These are phyloP conservation scores for Drosophila austrosaltans DNA, from an alignment of 2,888 invertebrate species.

Conservation along the genomic window DNA sequence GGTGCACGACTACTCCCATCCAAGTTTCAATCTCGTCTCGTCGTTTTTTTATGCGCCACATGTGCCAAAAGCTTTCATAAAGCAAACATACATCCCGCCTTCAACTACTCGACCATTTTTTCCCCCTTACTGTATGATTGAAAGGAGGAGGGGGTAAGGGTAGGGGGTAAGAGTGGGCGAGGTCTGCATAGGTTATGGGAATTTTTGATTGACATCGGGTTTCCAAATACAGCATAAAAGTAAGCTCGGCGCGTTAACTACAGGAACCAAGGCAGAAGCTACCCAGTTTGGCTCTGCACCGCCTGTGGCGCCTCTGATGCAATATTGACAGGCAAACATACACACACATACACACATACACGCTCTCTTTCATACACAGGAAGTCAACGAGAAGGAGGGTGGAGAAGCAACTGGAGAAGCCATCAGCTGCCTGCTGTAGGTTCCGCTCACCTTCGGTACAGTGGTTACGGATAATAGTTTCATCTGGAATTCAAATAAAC, in stretches of 20 bases:
- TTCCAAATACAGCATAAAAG: conserved; percentile 53
- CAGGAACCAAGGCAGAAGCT: conserved; percentile 40
- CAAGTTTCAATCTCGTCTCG: conserved; percentile 51
- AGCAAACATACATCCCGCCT: conserved; percentile 52
- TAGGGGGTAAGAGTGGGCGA: conserved; percentile 6
- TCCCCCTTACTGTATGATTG: background rate
- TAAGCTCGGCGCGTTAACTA: conserved; percentile 73
- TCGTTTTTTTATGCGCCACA: conserved; percentile 71
- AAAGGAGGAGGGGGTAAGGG: too few relatives aligned
- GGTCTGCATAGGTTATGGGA: conserved; percentile 76
- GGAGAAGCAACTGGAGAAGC: conserved; percentile 17
- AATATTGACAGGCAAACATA: conserved; percentile 74
- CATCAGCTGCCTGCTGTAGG: conserved; percentile 23
- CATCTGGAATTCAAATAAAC: background rate
- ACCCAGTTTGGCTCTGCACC: conserved; percentile 46
- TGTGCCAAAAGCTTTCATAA: conserved; percentile 79
- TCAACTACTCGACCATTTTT: conserved; percentile 17
- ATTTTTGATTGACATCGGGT: conserved; percentile 81
- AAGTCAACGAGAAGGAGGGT: conserved; percentile 7
- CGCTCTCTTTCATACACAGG: conserved; percentile 19
- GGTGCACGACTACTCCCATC: conserved; percentile 35
- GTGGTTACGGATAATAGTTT: conserved; percentile 11
- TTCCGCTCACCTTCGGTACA: conserved; percentile 25
- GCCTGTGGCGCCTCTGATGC: conserved; percentile 73
- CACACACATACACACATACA: conserved; percentile 23